Percentiles rank a stretch among this genome's conserved stretches.
These are phyloP conservation scores for Euwallacea similis DNA, from an alignment of 1,140 invertebrate genomes.

Conservation along the genomic window DNA sequence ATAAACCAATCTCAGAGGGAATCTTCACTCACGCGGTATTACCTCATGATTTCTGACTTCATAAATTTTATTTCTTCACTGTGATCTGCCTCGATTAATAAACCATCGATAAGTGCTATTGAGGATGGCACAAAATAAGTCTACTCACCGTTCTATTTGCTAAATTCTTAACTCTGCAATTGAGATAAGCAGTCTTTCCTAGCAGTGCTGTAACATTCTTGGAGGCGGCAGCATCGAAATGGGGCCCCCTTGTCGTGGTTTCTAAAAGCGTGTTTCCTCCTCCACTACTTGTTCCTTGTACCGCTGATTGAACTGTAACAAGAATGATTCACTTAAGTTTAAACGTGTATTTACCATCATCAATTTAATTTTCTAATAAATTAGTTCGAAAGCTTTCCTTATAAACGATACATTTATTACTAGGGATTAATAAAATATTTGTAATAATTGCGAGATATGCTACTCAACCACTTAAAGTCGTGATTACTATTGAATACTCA, in stretches of 20 bases:
- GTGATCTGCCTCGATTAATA: background rate
- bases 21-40: too few species aligned
- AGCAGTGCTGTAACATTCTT: constrained; percentile 79
- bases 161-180: constrained; percentile 76
- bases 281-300: constrained; percentile 10
- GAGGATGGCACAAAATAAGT: background rate
- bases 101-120: background rate
- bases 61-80: too few species aligned
- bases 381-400: too few species aligned
- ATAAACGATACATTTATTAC: too few species aligned
- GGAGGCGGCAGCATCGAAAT: constrained; percentile 72
- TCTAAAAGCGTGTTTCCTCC: constrained; percentile 14
- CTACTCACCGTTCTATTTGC: constrained; percentile 77
- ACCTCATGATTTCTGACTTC: too few species aligned
- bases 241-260: constrained; percentile 60
- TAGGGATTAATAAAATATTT: too few species aligned
- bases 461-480: too few species aligned
- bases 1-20: too few species aligned
- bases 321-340: background rate
- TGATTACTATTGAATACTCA: too few species aligned
- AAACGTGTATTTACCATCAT: background rate
- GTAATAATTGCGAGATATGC: too few species aligned
- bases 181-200: constrained; percentile 75
- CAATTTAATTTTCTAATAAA: background rate
- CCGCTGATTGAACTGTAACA: constrained; percentile 13